Percentiles rank a stretch among this genome's conserved stretches.
Evolutionary conservation across 2,113 vertebrate genomes (phyloP).

Genomic region (Procavia capensis): DNA sequence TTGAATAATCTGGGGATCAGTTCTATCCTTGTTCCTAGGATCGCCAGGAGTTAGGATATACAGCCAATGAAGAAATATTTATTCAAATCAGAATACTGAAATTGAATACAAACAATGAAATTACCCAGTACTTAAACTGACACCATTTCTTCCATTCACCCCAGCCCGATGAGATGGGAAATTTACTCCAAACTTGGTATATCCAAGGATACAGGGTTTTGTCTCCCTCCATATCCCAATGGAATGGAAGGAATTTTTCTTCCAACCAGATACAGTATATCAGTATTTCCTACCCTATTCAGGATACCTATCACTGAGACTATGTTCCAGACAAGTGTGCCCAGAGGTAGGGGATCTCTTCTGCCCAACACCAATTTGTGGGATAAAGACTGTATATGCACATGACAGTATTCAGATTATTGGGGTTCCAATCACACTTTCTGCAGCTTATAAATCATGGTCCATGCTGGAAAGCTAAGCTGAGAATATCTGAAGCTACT

Average conservation of each 20-base stretch:
- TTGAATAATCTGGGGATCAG: too few species aligned
- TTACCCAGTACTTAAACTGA: background rate
- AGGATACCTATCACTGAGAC: background rate
- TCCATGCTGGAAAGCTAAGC: background rate
- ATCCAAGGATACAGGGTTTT: too few species aligned
- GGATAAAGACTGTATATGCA: background rate
- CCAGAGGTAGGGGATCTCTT: background rate
- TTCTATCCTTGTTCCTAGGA: too few species aligned
- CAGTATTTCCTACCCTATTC: background rate
- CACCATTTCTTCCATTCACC: background rate
- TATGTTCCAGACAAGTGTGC: background rate
- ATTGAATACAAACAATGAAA: background rate
- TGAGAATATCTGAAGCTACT: background rate
- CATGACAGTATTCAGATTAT: background rate
- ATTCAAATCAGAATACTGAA: background rate
- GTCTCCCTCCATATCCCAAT: too few species aligned
- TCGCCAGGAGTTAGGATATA: background rate
- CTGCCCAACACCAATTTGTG: background rate
- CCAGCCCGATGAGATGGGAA: background rate
- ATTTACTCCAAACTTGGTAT: too few species aligned
- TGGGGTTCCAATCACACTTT: too few species aligned
- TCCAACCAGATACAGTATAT: background rate
- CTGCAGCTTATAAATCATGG: background rate
- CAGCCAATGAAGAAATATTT: background rate
- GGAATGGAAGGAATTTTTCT: background rate